phyloP scores from a whole-genome alignment of 2,797 vertebrate genomes.

The Carduelis carduelis region DNA sequence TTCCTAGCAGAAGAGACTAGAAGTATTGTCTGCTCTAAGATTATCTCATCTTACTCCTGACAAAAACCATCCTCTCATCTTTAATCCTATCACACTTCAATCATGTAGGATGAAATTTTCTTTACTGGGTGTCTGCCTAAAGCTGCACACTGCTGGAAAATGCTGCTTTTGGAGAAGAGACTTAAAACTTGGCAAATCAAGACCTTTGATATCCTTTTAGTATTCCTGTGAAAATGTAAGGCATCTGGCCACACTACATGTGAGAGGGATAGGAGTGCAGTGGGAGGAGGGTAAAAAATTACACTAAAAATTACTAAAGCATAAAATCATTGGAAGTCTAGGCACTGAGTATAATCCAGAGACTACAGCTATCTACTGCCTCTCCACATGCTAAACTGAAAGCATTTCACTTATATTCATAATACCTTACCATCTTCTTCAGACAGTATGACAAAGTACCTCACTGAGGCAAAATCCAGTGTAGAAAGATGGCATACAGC shows the following conservation, averaged over 20 bases:
- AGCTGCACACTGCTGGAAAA: slow-evolving; percentile 55
- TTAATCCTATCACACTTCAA: slow-evolving; percentile 49
- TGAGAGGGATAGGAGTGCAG: neutral
- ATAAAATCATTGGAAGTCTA: neutral
- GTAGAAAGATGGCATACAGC: neutral
- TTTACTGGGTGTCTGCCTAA: slow-evolving; percentile 52
- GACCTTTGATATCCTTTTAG: slow-evolving; percentile 35
- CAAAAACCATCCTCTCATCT: slow-evolving; percentile 34
- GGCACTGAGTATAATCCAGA: neutral
- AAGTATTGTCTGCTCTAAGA: slow-evolving; percentile 2
- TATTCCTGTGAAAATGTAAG: slow-evolving; percentile 39
- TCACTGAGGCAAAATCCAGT: neutral
- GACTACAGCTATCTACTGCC: neutral
- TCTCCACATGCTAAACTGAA: neutral
- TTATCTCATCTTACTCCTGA: neutral
- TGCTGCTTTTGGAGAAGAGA: slow-evolving; percentile 6
- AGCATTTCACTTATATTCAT: neutral
- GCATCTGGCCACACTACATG: slow-evolving; percentile 39
- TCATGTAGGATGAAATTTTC: slow-evolving; percentile 31
- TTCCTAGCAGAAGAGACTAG: neutral
- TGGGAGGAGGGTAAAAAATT: slow-evolving; percentile 13
- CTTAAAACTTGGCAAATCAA: slow-evolving; percentile 54
- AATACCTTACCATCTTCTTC: neutral
- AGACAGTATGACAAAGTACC: neutral
- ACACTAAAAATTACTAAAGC: neutral